Base-by-base conservation (phyloP, 2,113 vertebrate genomes). In the Nyctereutes procyonoides region DNA sequence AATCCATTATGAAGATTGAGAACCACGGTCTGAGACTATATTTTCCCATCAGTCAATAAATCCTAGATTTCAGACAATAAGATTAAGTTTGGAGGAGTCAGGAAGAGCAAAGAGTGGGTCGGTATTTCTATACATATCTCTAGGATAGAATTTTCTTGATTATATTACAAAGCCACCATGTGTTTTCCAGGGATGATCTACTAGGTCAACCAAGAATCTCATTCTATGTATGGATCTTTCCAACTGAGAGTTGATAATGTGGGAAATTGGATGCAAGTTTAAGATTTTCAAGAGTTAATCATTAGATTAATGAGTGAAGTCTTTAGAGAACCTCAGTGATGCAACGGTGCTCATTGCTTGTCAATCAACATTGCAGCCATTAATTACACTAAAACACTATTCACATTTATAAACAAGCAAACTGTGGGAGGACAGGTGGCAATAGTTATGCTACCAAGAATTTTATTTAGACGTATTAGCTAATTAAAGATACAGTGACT, bases 381-480 rank as follows among this genome's bases (percentile, higher is more conserved):
- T 89, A 89, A 63, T 92, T 92, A 92, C 51, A 96, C 14, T 8
- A 79, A 94, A 93, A 11, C 43, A 74, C 9, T 43, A 26, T 58
- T 86, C 84, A 85, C n/a, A 80, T 80, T 69, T 73, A 62, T 93
- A 84, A 93, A 55, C 2, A 93, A 96, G 20, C 88, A 90, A 80
- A 81, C 19, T 84, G 15, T 89, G 8, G 48, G 56, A 51, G 56
- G 30, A 96, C 32, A 55, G 15, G 55, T 87, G n/a, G 32, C 65
- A 84, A 30, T 84, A 35, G 38, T 92, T 84, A 51, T 93, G 93
- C 97, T 98, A 93, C 92, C 48, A 90, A 90, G 94, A 97, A 79
- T 97, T 98, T 96, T 98, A 98, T 97, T 98, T 97, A 97, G 90
- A 96, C 67, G n/a, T 56, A 96, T 91, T 96, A 95, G 67, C 82